A percentile compares a stretch with the other conserved stretches of the same genome.
Conservation (phyloP, 2,888 invertebrate species). For the Epirrhoe tristata region DNA sequence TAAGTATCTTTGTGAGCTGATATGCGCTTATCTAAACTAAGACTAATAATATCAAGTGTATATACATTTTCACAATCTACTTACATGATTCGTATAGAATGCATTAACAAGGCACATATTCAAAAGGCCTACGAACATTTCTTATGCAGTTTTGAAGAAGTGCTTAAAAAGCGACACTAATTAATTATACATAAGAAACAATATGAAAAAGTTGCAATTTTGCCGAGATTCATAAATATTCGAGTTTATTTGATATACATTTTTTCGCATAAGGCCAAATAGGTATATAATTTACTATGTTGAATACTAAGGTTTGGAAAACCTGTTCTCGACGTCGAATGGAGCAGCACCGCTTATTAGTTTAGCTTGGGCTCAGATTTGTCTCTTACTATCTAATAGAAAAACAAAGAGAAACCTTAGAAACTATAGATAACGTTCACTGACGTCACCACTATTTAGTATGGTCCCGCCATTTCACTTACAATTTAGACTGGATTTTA, state of each 20-base stretch:
- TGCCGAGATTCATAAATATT: background rate
- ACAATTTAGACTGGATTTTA: no score
- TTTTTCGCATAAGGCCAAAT: background rate
- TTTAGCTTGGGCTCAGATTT: no score
- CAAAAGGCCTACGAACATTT: slow-evolving; percentile 22
- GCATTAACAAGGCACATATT: slow-evolving; percentile 39
- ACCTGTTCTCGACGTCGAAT: background rate
- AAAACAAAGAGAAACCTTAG: no score
- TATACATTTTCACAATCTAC: slow-evolving; percentile 31
- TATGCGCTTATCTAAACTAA: slow-evolving; percentile 39
- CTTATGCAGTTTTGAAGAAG: slow-evolving; percentile 1
- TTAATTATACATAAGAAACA: slow-evolving; percentile 1
- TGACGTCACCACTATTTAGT: no score
- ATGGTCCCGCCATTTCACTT: no score
- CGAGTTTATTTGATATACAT: no score
- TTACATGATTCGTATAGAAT: slow-evolving; percentile 32
- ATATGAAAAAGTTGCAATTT: background rate
- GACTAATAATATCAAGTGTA: slow-evolving; percentile 39
- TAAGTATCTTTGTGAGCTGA: slow-evolving; percentile 72
- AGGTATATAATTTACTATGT: background rate
- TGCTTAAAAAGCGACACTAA: slow-evolving; percentile 17
- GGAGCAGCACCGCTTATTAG: no score
- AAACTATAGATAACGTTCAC: no score
- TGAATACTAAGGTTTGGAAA: background rate
- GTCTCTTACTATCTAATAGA: no score